Evolutionary conservation across 2,797 vertebrate species (phyloP), one percentile per base, ranked within the genome.

Genomic region (Acanthurus leucopareius): DNA sequence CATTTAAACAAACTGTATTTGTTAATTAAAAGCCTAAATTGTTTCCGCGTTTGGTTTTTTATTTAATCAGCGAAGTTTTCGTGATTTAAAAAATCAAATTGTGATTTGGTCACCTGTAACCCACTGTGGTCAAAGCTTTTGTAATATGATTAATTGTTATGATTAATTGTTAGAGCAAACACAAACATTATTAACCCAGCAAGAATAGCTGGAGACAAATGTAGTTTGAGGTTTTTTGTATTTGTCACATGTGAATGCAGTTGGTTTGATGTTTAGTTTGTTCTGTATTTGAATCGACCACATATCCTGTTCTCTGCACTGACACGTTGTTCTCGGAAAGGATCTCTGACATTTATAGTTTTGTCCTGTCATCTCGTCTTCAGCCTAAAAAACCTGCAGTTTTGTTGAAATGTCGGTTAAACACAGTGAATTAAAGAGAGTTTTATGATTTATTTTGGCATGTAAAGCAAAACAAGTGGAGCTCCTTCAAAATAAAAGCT

Each of bases 221-320:
- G 17, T 53, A 54, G 54, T 15, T 10, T 14, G 11, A 35, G 32
- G 7, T 52, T 48, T 53, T 35, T 35, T 35, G 3, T 32, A 8
- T 68, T 15, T 2, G 22, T 74, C 51, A 52, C 58, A 22, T 0
- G 0, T 20, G 49, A 22, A 45, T 15, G 38, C 45, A 0, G 19
- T 0, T 58, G 45, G 16, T 69, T 58, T 77, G 35, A 71, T 59
- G 54, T 35, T 52, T 25, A 53, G 8, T 17, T 0, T 57, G 52
- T 64, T 77, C 44, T 0, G 19, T 58, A 0, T 61, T 20, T 65
- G 13, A 51, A 20, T 71, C 15, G 1, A 3, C 72, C 65, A 44
- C 69, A 73, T 40, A 28, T 74, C 69, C 67, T 82, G 58, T 77
- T 75, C 54, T 69, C 22, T 60, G 66, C 45, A 40, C 10, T 54